Evolutionary conservation across 2,888 invertebrate genomes (phyloP).

Genomic region (Horisme vitalbata): DNA sequence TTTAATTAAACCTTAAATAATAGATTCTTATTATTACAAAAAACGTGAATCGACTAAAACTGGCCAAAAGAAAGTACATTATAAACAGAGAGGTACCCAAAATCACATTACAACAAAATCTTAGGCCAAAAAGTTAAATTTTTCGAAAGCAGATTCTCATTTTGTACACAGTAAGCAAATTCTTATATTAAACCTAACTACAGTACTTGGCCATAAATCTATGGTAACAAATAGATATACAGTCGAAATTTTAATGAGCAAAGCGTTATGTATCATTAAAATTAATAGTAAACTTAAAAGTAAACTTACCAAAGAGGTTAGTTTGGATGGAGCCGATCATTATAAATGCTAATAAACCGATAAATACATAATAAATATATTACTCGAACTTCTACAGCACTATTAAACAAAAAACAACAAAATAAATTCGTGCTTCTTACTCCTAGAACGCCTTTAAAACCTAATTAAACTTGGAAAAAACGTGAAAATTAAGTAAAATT

Average conservation of each 20-base stretch:
- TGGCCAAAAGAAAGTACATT: conserved; percentile 57
- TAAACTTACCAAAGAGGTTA: conserved; percentile 42
- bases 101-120: conserved; percentile 42
- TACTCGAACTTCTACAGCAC: conserved; percentile 66
- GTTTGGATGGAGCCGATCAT: conserved; percentile 66
- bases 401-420: conserved; percentile 75
- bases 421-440: conserved; percentile 80
- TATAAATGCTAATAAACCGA: conserved; percentile 51
- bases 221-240: conserved; percentile 77
- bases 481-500: conserved; percentile 29
- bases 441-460: conserved; percentile 69
- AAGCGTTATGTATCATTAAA: conserved; percentile 47
- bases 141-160: conserved; percentile 55
- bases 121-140: conserved; percentile 59
- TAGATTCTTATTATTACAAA: conserved; percentile 54
- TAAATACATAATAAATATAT: conserved; percentile 68
- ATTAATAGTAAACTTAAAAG: conserved; percentile 38
- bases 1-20: conserved; percentile 57
- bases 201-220: conserved; percentile 77
- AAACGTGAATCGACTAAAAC: conserved; percentile 61
- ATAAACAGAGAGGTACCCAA: conserved; percentile 49
- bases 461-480: conserved; percentile 39
- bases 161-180: conserved; percentile 69
- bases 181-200: conserved; percentile 67
- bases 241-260: conserved; percentile 64